Base-by-base conservation (phyloP, 2,888 invertebrate species). In the Drosophila ochracea region DNA sequence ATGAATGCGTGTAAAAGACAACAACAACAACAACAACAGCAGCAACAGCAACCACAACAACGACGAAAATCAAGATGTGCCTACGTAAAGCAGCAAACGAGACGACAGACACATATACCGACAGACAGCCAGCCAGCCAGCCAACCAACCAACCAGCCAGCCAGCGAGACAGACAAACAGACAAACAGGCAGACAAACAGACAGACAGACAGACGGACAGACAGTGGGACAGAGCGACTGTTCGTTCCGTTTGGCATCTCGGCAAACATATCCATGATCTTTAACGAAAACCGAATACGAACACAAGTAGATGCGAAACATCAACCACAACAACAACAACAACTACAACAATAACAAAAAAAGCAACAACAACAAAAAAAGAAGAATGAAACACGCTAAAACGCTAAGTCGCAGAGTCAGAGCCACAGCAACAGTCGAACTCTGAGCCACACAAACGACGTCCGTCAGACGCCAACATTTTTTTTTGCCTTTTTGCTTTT, bases 221-320 rank as follows among this genome's bases (percentile, higher is more conserved):
- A 33, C 6, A 52, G 43, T 35, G 13, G 9, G 30, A 33, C 21
- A 13, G 47, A 33, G 25, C 68, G 61, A 35, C 74, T 39, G 47
- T 25, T 39, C 68, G 64, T 76, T 76, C 76, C 78, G 78, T 78
- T 77, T 80, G 78, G 71, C 81, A 76, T 83, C 83, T 80, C 76
- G 72, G 88, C 88, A 88, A 84, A 84, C 90, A 90, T 82, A 85
- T 84, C 90, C 84, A 84, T 88, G 90, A 89, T 89, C 89, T 83
- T 76, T 80, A 41, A 41, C 39, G 28, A 41, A 58, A 41, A 74
- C 65, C 74, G 53, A 55, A 39, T 66, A 21, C 33, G 58, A 37
- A 60, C 54, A 67, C 71, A 76, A 57, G 78, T 28, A 72, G 74
- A 67, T 68, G 72, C 65, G 59, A 69, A 59, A 41, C 35, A 47